These are phyloP conservation scores for Camelus bactrianus DNA, from an alignment of 2,113 vertebrate genomes.

Conservation along the genomic window DNA sequence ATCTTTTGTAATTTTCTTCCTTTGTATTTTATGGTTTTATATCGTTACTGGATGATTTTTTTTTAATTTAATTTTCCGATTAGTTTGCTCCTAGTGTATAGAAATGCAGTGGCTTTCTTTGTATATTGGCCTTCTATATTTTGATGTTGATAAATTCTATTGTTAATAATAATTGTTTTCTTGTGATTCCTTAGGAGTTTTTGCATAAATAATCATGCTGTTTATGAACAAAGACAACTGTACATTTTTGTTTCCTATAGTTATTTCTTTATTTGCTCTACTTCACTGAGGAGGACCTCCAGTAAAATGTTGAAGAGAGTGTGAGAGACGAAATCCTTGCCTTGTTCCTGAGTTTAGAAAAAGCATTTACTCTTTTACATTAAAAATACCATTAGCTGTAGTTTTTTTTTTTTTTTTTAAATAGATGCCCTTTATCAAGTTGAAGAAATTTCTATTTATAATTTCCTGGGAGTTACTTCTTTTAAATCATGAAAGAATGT, in stretches of 20 bases:
- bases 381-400: background rate
- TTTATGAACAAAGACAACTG: background rate
- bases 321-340: background rate
- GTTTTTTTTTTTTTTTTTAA: background rate
- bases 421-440: background rate
- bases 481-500: background rate
- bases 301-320: background rate
- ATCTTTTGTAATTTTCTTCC: background rate
- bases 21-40: background rate
- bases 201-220: background rate
- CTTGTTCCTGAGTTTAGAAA: background rate
- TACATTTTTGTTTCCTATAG: background rate
- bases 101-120: background rate
- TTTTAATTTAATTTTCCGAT: background rate
- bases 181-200: background rate
- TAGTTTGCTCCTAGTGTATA: background rate
- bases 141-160: background rate
- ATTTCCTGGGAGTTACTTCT: background rate
- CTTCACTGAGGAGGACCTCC: background rate
- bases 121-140: background rate
- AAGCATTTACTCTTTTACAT: background rate
- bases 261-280: conserved; percentile 4
- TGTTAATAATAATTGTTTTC: background rate
- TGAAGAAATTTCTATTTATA: background rate
- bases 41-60: background rate